Percentiles rank a stretch among this genome's conserved stretches.
These are phyloP conservation scores for Gadus macrocephalus DNA, from an alignment of 2,113 vertebrate genomes.

Conservation along the genomic window DNA sequence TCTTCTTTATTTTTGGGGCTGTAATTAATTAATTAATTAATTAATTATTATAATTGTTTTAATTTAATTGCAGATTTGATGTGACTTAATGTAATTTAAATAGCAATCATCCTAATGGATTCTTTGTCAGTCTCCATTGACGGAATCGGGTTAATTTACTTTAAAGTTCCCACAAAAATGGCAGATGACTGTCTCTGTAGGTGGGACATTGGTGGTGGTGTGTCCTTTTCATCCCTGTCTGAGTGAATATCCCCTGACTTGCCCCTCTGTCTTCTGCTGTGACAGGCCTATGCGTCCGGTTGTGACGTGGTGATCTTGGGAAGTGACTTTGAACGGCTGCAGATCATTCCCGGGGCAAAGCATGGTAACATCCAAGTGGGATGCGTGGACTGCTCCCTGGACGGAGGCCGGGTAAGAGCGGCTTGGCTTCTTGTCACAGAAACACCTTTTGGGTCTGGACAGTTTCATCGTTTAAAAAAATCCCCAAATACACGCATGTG, in stretches of 20 bases:
- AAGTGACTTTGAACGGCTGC: conserved; percentile 94
- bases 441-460: too few species aligned
- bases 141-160: too few species aligned
- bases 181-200: conserved; percentile 24
- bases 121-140: too few species aligned
- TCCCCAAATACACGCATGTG: too few species aligned
- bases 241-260: background rate
- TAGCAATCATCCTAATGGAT: too few species aligned
- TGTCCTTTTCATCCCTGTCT: conserved; percentile 15
- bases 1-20: too few species aligned
- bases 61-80: too few species aligned
- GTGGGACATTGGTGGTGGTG: conserved; percentile 13
- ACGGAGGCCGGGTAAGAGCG: conserved; percentile 87
- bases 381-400: conserved; percentile 92
- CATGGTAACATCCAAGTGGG: conserved; percentile 97
- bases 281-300: conserved; percentile 93
- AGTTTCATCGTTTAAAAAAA: too few species aligned
- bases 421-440: background rate
- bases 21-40: too few species aligned
- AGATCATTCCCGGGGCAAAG: conserved; percentile 95
- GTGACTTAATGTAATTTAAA: too few species aligned
- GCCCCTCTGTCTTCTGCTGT: conserved; percentile 5
- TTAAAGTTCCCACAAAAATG: too few species aligned
- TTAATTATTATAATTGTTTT: too few species aligned
- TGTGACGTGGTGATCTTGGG: conserved; percentile 96